Evolutionary conservation across 2,113 vertebrate species (phyloP).

Genomic region (Macaca fascicularis): DNA sequence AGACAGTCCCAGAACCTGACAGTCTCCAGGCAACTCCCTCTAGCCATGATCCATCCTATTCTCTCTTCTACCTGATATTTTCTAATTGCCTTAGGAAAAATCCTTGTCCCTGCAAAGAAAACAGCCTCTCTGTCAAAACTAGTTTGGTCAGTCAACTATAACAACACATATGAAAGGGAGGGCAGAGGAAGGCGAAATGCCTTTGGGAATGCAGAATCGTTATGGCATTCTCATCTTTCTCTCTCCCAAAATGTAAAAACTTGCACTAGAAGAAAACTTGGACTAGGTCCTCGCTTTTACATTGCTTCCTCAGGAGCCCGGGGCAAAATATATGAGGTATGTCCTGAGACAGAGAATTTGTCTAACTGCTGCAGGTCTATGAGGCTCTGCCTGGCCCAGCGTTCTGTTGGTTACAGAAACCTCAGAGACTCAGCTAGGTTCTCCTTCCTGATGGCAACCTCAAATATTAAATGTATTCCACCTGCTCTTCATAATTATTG

Average conservation of each 20-base stretch:
- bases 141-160: background rate
- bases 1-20: no score
- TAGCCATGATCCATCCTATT: fast-evolving
- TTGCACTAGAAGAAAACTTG: fast-evolving
- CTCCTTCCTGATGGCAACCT: background rate
- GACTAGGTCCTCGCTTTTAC: background rate
- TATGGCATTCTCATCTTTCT: background rate
- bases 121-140: constrained; percentile 12
- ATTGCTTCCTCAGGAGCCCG: background rate
- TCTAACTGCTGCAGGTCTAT: background rate
- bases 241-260: background rate
- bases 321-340: background rate
- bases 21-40: background rate
- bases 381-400: background rate
- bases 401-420: background rate
- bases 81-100: constrained; percentile 11
- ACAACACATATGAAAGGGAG: background rate
- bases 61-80: background rate
- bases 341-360: background rate
- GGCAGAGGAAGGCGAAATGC: background rate
- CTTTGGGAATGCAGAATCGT: fast-evolving
- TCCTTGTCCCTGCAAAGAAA: background rate
- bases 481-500: background rate
- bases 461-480: background rate
- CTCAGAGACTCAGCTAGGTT: background rate